These are phyloP conservation scores for Capreolus pygargus DNA, from an alignment of 2,113 vertebrate species.

Conservation along the genomic window DNA sequence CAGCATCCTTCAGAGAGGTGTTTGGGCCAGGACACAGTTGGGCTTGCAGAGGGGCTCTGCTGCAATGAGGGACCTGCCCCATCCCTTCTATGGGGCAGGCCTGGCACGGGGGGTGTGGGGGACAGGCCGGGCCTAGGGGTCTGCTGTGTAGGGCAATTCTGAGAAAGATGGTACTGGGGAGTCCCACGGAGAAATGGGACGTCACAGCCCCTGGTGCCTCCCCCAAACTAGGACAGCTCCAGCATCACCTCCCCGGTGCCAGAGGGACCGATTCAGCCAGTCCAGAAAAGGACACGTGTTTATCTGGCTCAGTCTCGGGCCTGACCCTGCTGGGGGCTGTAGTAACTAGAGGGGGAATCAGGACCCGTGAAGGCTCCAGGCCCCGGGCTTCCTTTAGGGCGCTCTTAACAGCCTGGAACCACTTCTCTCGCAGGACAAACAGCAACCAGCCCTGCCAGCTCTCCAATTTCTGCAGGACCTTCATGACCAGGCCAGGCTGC, in stretches of 20 bases:
- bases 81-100: background rate
- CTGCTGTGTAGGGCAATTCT: background rate
- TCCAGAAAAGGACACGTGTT: background rate
- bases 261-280: background rate
- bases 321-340: background rate
- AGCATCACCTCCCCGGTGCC: background rate
- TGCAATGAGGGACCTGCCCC: background rate
- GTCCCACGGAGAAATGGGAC: background rate
- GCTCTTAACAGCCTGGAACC: background rate
- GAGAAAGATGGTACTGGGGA: background rate
- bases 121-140: too few species aligned
- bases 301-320: background rate
- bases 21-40: background rate
- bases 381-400: background rate
- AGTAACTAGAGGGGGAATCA: background rate
- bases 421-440: slow-evolving; percentile 78
- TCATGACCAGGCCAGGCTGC: slow-evolving; percentile 85
- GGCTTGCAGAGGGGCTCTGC: background rate
- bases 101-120: background rate
- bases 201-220: background rate
- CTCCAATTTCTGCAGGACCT: slow-evolving; percentile 82
- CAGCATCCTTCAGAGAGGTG: background rate
- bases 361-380: background rate
- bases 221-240: background rate
- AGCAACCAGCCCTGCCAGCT: slow-evolving; percentile 83